These are phyloP conservation scores for Caenorhabditis virilis DNA, from an alignment of 2,888 invertebrate species.

Conservation along the genomic window DNA sequence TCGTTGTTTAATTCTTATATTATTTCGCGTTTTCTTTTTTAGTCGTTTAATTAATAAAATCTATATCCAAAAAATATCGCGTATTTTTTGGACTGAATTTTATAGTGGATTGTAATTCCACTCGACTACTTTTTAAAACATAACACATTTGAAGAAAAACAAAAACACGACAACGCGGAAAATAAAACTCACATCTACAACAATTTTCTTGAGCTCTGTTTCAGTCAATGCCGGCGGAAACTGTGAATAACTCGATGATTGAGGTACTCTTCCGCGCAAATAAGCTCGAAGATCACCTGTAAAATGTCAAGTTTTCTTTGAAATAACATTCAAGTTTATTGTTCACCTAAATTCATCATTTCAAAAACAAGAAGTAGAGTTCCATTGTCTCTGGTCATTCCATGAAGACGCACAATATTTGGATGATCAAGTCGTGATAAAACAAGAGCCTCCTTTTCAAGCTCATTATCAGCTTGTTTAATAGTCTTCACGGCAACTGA, in stretches of 20 bases:
- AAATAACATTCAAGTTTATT: background rate
- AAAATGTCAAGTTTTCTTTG: background rate
- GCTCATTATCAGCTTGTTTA: slow-evolving; percentile 16
- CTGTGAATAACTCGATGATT: slow-evolving; percentile 51
- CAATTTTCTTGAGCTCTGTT: slow-evolving; percentile 54
- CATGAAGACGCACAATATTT: slow-evolving; percentile 79
- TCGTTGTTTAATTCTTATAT: no score
- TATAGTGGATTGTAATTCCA: no score
- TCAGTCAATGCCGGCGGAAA: slow-evolving; percentile 77
- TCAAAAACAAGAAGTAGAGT: slow-evolving; percentile 91
- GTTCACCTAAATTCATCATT: slow-evolving; percentile 91
- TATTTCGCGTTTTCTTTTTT: no score
- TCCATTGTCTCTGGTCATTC: slow-evolving; percentile 39
- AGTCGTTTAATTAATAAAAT: no score
- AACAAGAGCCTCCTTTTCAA: slow-evolving; percentile 36
- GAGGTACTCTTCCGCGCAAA: slow-evolving; percentile 49
- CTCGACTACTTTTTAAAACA: no score
- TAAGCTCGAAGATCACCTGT: slow-evolving; percentile 60
- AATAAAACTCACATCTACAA: slow-evolving; percentile 77
- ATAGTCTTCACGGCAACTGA: slow-evolving; percentile 48
- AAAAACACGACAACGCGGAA: no score
- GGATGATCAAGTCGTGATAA: slow-evolving; percentile 82
- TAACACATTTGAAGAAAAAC: no score
- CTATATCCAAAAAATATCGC: no score
- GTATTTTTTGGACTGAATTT: no score